These are phyloP conservation scores for Brienomyrus brachyistius DNA, from an alignment of 2,113 vertebrate genomes.

Conservation along the genomic window DNA sequence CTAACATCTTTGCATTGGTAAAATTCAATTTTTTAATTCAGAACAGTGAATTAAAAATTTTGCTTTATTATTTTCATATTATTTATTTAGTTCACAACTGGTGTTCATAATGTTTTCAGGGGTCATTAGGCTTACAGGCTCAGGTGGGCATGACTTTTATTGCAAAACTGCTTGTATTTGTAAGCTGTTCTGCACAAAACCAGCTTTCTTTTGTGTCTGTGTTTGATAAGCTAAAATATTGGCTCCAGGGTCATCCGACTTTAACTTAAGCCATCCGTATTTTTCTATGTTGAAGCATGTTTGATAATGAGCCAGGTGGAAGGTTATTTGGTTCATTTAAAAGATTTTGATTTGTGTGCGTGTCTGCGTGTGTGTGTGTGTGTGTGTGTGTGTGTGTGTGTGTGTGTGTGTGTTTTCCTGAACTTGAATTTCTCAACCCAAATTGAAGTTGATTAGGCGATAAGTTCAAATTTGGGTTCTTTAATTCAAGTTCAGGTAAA, in stretches of 20 bases:
- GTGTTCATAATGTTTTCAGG: neutral
- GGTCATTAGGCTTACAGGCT: neutral
- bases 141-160: neutral
- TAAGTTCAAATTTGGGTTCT: no score
- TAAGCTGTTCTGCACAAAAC: neutral
- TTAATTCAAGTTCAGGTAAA: no score
- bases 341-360: neutral
- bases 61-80: neutral
- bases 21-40: neutral
- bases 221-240: no score
- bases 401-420: no score
- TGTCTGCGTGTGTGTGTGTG: no score
- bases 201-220: neutral
- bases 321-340: neutral
- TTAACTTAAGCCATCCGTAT: no score
- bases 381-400: no score
- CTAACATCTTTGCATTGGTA: neutral
- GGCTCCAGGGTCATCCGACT: no score
- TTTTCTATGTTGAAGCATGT: no score
- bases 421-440: no score
- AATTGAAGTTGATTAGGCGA: no score
- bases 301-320: no score
- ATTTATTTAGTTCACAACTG: neutral
- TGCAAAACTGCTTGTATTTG: neutral
- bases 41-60: neutral